Conservation (phyloP, 2,113 vertebrate genomes). For the Anoplopoma fimbria region DNA sequence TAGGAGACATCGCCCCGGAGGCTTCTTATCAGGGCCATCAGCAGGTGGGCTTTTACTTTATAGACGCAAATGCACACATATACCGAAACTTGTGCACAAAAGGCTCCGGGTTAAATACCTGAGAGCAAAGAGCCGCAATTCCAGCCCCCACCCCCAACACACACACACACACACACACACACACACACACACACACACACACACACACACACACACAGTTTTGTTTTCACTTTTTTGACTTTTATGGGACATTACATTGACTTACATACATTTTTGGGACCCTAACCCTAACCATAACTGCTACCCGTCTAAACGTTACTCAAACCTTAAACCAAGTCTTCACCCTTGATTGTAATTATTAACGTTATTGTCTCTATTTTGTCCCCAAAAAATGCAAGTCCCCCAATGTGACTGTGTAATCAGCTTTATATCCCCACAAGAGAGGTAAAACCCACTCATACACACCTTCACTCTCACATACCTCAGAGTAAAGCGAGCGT, state of each 20-base stretch:
- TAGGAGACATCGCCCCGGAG: slow-evolving; percentile 31
- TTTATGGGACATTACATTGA: not conserved
- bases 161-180: slow-evolving; percentile 13
- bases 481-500: slow-evolving; percentile 71
- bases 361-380: not conserved
- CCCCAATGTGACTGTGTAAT: not conserved
- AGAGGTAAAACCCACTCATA: slow-evolving; percentile 16
- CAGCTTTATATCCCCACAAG: not conserved
- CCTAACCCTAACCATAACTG: not conserved
- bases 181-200: slow-evolving; percentile 25
- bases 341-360: not conserved
- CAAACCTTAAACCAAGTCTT: not conserved
- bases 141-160: slow-evolving; percentile 6
- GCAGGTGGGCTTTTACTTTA: slow-evolving; percentile 69
- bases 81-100: slow-evolving; percentile 44
- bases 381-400: not conserved
- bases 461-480: slow-evolving; percentile 52
- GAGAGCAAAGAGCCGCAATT: slow-evolving; percentile 51
- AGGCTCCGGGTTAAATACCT: slow-evolving; percentile 68
- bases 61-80: slow-evolving; percentile 36
- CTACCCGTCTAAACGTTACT: not conserved
- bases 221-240: not conserved
- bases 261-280: not conserved
- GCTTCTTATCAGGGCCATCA: slow-evolving; percentile 72
- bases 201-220: slow-evolving; percentile 16